Evolutionary conservation across 1,140 invertebrate species (phyloP).

Genomic region (Meteorus sp.): DNA sequence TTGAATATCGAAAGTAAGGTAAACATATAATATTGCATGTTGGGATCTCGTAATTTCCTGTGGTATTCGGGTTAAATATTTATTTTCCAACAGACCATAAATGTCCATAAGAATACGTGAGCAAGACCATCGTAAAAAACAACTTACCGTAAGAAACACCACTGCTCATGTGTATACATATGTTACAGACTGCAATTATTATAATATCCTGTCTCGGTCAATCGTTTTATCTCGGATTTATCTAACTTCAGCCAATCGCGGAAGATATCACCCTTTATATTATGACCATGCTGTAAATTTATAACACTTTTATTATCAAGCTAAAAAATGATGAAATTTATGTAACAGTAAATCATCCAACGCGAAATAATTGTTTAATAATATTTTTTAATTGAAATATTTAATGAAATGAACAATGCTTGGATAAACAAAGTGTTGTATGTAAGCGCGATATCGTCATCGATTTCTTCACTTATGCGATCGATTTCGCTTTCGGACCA

Average conservation of each 20-base stretch:
- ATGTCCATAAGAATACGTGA: neutral
- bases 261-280: too few relatives aligned
- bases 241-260: too few relatives aligned
- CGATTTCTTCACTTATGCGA: neutral
- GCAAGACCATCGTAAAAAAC: neutral
- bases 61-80: conserved; percentile 18
- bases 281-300: too few relatives aligned
- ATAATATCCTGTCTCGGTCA: neutral
- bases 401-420: too few relatives aligned
- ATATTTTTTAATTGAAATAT: too few relatives aligned
- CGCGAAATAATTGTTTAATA: too few relatives aligned
- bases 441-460: neutral
- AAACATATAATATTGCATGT: too few relatives aligned
- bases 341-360: too few relatives aligned
- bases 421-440: too few relatives aligned
- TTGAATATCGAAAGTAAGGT: too few relatives aligned
- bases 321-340: too few relatives aligned
- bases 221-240: neutral
- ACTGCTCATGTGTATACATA: neutral
- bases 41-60: conserved; percentile 8
- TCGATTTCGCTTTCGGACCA: neutral
- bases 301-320: too few relatives aligned
- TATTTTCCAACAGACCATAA: conserved; percentile 11
- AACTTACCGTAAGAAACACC: conserved; percentile 4
- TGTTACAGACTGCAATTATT: neutral